Percentiles rank a stretch among this genome's conserved stretches.
Evolutionary conservation across 2,113 vertebrate genomes (phyloP).

Genomic region (Bufo gargarizans): DNA sequence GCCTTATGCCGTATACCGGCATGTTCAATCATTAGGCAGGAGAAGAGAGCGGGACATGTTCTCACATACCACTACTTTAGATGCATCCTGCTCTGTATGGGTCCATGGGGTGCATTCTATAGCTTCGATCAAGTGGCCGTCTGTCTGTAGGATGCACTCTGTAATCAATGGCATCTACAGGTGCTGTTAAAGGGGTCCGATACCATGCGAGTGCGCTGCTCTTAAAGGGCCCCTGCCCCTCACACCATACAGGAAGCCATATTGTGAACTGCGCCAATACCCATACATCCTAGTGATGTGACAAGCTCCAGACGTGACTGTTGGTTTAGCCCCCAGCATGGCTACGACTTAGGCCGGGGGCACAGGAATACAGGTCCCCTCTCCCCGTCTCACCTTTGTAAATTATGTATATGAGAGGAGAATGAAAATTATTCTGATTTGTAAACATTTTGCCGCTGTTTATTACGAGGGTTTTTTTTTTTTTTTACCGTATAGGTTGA

Average conservation of each 20-base stretch:
- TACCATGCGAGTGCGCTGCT: neutral
- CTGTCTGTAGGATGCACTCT: no score
- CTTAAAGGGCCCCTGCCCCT: neutral
- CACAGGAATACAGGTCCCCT: neutral
- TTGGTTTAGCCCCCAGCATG: neutral
- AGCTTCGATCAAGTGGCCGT: no score
- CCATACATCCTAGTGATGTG: neutral
- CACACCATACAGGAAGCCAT: neutral
- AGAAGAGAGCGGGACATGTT: no score
- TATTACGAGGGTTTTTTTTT: neutral
- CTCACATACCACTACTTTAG: no score
- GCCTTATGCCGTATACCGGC: no score
- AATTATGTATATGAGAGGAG: slow-evolving; percentile 72
- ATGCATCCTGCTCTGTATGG: no score
- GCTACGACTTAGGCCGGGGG: no score
- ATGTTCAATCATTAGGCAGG: no score
- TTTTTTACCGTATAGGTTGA: neutral
- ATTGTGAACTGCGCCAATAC: neutral
- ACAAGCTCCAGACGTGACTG: neutral
- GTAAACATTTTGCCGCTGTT: slow-evolving; percentile 58
- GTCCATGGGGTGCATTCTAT: no score
- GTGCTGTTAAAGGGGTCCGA: neutral
- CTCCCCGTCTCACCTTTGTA: slow-evolving; percentile 60
- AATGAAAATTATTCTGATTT: slow-evolving; percentile 76
- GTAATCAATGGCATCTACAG: no score